A percentile compares a stretch with the other conserved stretches of the same genome.
phyloP scores from a whole-genome alignment of 2,888 invertebrate species.

The Malacosoma neustria region DNA sequence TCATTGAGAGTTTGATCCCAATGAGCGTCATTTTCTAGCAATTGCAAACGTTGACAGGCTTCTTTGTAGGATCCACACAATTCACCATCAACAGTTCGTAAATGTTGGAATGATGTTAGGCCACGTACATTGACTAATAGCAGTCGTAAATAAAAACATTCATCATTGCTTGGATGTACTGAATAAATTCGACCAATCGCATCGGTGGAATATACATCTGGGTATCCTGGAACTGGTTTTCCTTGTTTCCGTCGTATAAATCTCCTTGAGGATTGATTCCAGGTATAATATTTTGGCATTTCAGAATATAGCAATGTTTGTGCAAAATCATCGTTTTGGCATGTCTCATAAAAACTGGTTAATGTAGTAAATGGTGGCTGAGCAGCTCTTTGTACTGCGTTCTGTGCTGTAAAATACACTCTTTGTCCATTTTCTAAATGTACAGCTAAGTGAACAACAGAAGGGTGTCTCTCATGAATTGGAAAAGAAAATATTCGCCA shows the following conservation, averaged over 20 bases:
- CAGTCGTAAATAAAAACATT: no score
- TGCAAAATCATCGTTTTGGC: no score
- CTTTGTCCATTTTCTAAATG: no score
- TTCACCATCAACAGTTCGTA: conserved; percentile 15
- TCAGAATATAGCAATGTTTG: no score
- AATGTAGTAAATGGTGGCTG: conserved; percentile 6
- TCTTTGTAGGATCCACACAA: conserved; percentile 11
- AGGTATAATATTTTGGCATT: conserved; percentile 16
- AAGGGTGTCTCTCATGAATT: conserved; percentile 12
- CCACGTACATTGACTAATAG: no score
- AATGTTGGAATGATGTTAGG: no score
- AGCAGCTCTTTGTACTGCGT: neutral
- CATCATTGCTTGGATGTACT: no score
- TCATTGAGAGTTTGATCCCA: conserved; percentile 12
- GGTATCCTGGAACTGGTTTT: no score
- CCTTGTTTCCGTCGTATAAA: conserved; percentile 17
- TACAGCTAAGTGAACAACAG: conserved; percentile 8
- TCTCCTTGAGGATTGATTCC: conserved; percentile 15
- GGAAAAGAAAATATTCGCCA: no score
- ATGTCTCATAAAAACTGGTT: no score
- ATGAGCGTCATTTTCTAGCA: conserved; percentile 12
- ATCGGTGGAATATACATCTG: no score
- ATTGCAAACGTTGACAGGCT: conserved; percentile 10
- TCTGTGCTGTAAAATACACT: neutral
- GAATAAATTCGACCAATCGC: no score